Evolutionary conservation across 1,140 invertebrate genomes (phyloP).

Genomic region (Microplitis demolitor): DNA sequence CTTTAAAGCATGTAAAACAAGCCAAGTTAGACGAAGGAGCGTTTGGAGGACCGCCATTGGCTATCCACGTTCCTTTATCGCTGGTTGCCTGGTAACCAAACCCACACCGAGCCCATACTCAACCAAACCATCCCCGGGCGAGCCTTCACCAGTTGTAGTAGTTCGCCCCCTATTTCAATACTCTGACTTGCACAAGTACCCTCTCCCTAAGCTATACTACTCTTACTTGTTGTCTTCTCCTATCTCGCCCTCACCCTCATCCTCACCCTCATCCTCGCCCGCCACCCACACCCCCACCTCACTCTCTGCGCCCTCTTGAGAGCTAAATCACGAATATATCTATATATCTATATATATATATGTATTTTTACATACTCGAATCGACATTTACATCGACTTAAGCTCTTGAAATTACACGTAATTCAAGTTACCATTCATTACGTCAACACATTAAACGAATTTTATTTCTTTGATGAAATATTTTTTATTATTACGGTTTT

Average conservation of each 20-base stretch:
- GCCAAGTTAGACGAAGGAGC: conserved; percentile 56
- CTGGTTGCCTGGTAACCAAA: conserved; percentile 59
- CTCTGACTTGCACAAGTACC: not conserved
- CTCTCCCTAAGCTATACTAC: not conserved
- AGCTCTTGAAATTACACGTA: not conserved
- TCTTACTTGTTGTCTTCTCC: not conserved
- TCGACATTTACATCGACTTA: too few species aligned
- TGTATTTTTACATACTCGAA: too few species aligned
- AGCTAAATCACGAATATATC: not conserved
- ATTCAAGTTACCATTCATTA: too few species aligned
- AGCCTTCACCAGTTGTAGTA: not conserved
- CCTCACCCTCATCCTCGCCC: not conserved
- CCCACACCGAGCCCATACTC: conserved; percentile 37
- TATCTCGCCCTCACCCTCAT: not conserved
- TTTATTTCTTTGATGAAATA: too few species aligned
- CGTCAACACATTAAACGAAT: too few species aligned
- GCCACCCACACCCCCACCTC: not conserved
- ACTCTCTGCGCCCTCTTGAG: not conserved
- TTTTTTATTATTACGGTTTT: too few species aligned
- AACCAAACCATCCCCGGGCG: conserved; percentile 34
- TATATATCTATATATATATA: too few species aligned
- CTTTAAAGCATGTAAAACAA: conserved; percentile 54
- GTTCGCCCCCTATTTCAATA: conserved; percentile 24
- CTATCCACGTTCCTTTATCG: conserved; percentile 59
- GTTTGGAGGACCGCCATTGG: conserved; percentile 60